phyloP scores from a whole-genome alignment of 1,140 invertebrate species.

The Pectinophora gossypiella region DNA sequence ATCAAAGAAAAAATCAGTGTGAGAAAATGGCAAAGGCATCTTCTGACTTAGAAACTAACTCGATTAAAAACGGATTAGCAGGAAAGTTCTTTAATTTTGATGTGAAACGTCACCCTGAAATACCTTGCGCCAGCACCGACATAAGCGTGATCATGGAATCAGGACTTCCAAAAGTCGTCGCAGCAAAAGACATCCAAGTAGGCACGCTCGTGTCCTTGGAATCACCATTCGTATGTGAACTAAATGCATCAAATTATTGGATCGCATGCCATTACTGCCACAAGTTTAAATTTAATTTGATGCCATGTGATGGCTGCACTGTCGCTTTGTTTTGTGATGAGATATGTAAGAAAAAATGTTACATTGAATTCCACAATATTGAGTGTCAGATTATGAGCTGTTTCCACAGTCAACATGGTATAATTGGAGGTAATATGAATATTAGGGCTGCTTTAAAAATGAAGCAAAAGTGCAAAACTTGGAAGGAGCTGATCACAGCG shows the following conservation, averaged over 20 bases:
- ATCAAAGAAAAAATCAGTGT: background rate
- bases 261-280: slow-evolving; percentile 9
- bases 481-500: slow-evolving; percentile 11
- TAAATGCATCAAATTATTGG: background rate
- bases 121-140: slow-evolving; percentile 10
- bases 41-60: background rate
- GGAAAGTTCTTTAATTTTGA: slow-evolving; percentile 4
- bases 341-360: slow-evolving; percentile 9
- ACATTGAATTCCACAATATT: slow-evolving; percentile 5
- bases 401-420: background rate
- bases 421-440: background rate
- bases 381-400: slow-evolving; percentile 8
- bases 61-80: background rate
- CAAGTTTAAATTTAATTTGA: slow-evolving; percentile 5
- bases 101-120: slow-evolving; percentile 6
- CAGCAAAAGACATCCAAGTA: slow-evolving; percentile 8
- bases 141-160: slow-evolving; percentile 9
- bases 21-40: too few relatives aligned
- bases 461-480: background rate
- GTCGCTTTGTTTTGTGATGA: slow-evolving; percentile 11
- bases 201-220: slow-evolving; percentile 8
- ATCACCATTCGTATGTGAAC: background rate
- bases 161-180: slow-evolving; percentile 8
- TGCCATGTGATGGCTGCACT: slow-evolving; percentile 13
- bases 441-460: slow-evolving; percentile 14